Conservation (phyloP, 2,797 vertebrate genomes). For the Brachyrhaphis roseni region DNA sequence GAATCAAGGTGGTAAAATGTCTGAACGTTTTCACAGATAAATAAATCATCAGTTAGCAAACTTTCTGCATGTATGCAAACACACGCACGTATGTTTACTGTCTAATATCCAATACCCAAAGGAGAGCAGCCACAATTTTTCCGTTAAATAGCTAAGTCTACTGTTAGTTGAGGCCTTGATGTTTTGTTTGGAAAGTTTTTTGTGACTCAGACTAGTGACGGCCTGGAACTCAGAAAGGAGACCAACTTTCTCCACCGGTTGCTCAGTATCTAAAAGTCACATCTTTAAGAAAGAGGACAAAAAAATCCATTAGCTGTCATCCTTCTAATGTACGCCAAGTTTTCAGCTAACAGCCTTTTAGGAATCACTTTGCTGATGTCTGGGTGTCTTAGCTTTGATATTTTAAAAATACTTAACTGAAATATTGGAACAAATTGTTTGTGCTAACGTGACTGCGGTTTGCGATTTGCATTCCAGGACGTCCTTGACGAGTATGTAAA, state of each 20-base stretch:
- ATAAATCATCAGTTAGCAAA: not conserved
- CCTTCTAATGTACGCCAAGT: not conserved
- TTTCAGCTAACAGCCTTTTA: not conserved
- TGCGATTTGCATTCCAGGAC: constrained; percentile 8
- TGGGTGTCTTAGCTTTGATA: not conserved
- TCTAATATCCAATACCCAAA: not conserved
- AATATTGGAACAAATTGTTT: not conserved
- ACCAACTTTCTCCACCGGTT: not conserved
- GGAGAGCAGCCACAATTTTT: not conserved
- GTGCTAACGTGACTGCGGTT: not conserved
- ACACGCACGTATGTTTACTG: not conserved
- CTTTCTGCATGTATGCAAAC: not conserved
- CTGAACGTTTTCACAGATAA: not conserved
- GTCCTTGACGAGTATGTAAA: constrained; percentile 9
- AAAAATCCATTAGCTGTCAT: not conserved
- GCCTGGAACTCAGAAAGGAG: not conserved
- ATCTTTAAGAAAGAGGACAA: not conserved
- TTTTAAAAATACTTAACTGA: not conserved
- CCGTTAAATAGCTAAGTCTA: not conserved
- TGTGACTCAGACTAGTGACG: not conserved
- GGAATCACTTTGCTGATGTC: not conserved
- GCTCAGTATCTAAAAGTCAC: not conserved
- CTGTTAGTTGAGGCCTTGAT: not conserved
- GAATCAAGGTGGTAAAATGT: not conserved
- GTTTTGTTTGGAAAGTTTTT: not conserved